Conservation (phyloP, 2,797 vertebrate species). For the Pantherophis alleghaniensis region DNA sequence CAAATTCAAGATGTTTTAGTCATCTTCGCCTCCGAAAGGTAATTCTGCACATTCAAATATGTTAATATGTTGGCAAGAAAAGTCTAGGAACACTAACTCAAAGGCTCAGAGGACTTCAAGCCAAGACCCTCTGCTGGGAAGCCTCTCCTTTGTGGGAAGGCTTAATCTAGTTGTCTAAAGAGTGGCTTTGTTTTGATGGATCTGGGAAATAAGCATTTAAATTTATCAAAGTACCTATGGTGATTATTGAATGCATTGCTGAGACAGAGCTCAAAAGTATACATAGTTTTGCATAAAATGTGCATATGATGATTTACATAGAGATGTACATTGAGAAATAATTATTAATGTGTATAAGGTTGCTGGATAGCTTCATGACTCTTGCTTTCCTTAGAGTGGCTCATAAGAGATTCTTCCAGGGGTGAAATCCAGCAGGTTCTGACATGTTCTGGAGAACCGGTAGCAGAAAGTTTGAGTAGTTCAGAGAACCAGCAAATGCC, state of each 20-base stretch:
- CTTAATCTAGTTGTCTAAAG: background rate
- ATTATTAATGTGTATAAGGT: background rate
- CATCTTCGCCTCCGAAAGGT: background rate
- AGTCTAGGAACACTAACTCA: background rate
- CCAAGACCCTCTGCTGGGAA: background rate
- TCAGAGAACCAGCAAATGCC: too few species aligned
- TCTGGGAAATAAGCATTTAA: background rate
- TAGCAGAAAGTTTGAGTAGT: too few species aligned
- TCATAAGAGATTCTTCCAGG: background rate
- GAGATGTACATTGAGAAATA: background rate
- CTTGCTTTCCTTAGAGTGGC: background rate
- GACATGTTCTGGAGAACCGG: too few species aligned
- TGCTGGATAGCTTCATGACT: background rate
- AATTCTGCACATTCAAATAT: background rate
- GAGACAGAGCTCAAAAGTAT: background rate
- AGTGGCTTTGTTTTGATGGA: background rate
- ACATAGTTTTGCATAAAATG: background rate
- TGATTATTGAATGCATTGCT: background rate
- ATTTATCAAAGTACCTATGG: background rate
- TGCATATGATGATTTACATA: background rate
- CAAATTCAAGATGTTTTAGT: background rate
- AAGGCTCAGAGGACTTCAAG: too few species aligned
- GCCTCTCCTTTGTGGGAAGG: background rate
- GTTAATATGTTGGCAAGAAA: background rate
- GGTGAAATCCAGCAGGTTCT: too few species aligned